Conservation (phyloP, 2,113 vertebrate species). For the Cyprinodon tularosa region DNA sequence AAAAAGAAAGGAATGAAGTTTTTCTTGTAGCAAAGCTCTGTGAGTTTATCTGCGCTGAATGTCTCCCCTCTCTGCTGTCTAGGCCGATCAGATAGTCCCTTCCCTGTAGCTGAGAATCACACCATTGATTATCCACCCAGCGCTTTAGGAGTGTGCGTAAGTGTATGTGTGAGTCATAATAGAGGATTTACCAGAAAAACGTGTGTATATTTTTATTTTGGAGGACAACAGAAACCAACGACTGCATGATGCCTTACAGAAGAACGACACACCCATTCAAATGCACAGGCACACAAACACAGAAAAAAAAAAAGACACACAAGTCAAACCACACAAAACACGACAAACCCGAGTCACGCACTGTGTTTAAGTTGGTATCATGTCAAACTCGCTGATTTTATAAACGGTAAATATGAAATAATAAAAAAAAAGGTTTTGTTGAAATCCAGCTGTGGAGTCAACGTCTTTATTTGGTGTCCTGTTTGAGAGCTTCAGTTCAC, state of each 20-base stretch:
- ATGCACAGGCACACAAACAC: slow-evolving; percentile 20
- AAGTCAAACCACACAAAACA: slow-evolving; percentile 17
- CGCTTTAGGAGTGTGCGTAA: slow-evolving; percentile 13
- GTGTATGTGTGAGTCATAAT: slow-evolving; percentile 38
- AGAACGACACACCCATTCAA: slow-evolving; percentile 54
- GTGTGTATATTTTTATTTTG: slow-evolving; percentile 59
- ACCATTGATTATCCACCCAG: slow-evolving; percentile 26
- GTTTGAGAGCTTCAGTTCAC: neutral
- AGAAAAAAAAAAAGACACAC: slow-evolving; percentile 20
- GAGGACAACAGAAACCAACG: slow-evolving; percentile 69
- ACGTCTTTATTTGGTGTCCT: slow-evolving; percentile 2
- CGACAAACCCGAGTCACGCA: slow-evolving; percentile 36
- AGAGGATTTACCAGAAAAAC: slow-evolving; percentile 62
- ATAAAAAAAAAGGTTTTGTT: slow-evolving; percentile 80
- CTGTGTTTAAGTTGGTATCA: slow-evolving; percentile 74
- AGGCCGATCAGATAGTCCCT: slow-evolving; percentile 38
- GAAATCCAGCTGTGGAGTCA: slow-evolving; percentile 70
- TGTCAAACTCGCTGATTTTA: slow-evolving; percentile 82
- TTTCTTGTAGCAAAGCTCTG: slow-evolving; percentile 18
- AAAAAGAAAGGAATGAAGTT: neutral
- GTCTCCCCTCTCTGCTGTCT: slow-evolving; percentile 32
- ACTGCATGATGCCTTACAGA: slow-evolving; percentile 79
- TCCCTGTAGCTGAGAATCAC: slow-evolving; percentile 24
- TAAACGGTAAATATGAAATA: slow-evolving; percentile 78
- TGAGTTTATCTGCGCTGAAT: slow-evolving; percentile 4